These are phyloP conservation scores for Pseudomyrmex sp. DNA, from an alignment of 1,140 invertebrate species.

Conservation along the genomic window DNA sequence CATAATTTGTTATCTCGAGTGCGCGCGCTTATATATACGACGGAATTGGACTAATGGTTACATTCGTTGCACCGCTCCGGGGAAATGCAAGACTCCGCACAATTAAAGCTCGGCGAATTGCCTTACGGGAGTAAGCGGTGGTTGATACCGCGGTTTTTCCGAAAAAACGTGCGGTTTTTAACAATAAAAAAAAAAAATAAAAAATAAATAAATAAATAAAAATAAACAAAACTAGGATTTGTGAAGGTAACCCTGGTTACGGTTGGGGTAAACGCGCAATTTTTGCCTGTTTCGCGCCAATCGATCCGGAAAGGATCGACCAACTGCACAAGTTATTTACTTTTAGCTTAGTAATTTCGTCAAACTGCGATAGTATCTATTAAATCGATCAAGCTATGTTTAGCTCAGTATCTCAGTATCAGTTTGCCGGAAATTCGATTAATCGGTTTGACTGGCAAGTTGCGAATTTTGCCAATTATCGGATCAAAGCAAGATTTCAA, in stretches of 20 bases:
- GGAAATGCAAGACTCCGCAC: background rate
- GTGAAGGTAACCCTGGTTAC: background rate
- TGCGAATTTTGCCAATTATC: background rate
- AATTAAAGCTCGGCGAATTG: slow-evolving; percentile 12
- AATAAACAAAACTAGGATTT: background rate
- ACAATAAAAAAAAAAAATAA: too few relatives aligned
- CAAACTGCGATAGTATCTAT: background rate
- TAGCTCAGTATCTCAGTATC: slow-evolving; percentile 5
- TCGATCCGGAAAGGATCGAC: background rate
- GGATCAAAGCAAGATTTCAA: background rate
- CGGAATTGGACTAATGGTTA: slow-evolving; percentile 37
- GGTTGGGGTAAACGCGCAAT: background rate
- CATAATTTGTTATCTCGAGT: slow-evolving; percentile 49
- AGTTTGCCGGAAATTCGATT: background rate
- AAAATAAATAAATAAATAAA: background rate
- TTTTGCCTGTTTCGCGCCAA: background rate
- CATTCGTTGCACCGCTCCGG: background rate
- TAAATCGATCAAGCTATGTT: slow-evolving; percentile 1
- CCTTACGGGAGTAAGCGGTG: background rate
- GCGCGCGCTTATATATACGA: background rate
- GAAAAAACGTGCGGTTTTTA: background rate
- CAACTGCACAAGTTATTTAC: background rate
- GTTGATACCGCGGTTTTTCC: background rate
- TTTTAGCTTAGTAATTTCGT: slow-evolving; percentile 8
- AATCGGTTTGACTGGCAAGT: background rate